Conservation (phyloP, 1,140 invertebrate species). For the Rhopalosiphum padi region DNA sequence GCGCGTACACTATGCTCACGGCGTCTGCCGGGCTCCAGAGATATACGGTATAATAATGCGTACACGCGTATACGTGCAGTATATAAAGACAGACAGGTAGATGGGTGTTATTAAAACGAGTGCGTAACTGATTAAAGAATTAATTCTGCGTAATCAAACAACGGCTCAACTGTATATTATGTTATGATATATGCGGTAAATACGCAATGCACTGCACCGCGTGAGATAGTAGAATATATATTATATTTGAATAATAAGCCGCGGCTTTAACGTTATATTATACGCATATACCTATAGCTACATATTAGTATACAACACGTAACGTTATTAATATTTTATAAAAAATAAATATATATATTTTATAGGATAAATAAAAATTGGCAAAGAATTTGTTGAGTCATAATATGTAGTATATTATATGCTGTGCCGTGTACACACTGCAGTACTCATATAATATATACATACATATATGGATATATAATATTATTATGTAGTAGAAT, state of each 20-base stretch:
- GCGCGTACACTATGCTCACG: background rate
- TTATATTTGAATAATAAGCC: background rate
- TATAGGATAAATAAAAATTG: background rate
- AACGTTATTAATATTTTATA: background rate
- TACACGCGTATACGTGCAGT: background rate
- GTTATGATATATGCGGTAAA: background rate
- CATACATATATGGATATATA: background rate
- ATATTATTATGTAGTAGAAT: background rate
- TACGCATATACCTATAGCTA: background rate
- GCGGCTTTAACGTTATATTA: background rate
- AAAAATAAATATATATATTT: background rate
- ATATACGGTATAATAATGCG: background rate
- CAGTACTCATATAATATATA: background rate
- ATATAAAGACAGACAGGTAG: background rate
- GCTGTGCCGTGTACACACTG: background rate
- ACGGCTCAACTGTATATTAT: background rate
- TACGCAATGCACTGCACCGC: background rate
- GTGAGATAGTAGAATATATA: background rate
- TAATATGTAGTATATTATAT: background rate
- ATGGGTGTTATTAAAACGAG: background rate
- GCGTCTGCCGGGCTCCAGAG: background rate
- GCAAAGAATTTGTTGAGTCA: constrained; percentile 36
- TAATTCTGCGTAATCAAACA: constrained; percentile 25
- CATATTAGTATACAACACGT: background rate
- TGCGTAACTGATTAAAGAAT: constrained; percentile 33